Evolutionary conservation across 2,797 vertebrate genomes (phyloP), one percentile per base, ranked within the genome.

Genomic region (Stomatorhinus walkeri): DNA sequence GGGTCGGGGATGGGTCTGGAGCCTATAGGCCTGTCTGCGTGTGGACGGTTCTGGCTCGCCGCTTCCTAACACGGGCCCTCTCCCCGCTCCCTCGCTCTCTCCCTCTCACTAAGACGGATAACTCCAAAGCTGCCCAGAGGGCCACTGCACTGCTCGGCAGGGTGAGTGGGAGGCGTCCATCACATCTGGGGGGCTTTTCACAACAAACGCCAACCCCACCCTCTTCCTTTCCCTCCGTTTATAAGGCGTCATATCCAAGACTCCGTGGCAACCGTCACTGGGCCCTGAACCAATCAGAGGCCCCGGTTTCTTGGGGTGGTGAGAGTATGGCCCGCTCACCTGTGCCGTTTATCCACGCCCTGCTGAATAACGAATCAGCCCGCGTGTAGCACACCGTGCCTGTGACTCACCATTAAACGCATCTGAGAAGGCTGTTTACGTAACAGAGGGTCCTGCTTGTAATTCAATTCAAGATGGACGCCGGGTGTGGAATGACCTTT

Each of bases 91-190:
- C 32, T 91, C 86, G 59, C 87, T 92, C 84, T 88, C 90, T 24
- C 89, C 84, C 91, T 90, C 90, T 85, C 90, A 90, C 85, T 93
- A 92, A 96, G 96, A 94, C 94, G 95, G 96, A 96, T 76, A 95
- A 94, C 59, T 94, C 92, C 89, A 91, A 94, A 64, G 96, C 96
- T 46, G 89, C 96, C 92, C 95, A 95, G 64, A 94, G 95, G 92
- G 93, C 95, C 91, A 93, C 95, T 91, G 92, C 94, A 90, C 8
- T 95, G 91, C 95, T 91, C 79, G 96, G 95, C 93, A 95, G 93
- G 95, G 96, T 96, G 93, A 96, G 95, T 96, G 89, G 49, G 49
- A 22, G 88, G 46, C 32, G 89, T 51, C 48, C 28, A 46, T 89
- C 28, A 1, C 56, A 54, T 87, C 36, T 24, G 28, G 88, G 46